Evolutionary conservation across 2,113 vertebrate species (phyloP).

Genomic region (Hemichromis elongatus): DNA sequence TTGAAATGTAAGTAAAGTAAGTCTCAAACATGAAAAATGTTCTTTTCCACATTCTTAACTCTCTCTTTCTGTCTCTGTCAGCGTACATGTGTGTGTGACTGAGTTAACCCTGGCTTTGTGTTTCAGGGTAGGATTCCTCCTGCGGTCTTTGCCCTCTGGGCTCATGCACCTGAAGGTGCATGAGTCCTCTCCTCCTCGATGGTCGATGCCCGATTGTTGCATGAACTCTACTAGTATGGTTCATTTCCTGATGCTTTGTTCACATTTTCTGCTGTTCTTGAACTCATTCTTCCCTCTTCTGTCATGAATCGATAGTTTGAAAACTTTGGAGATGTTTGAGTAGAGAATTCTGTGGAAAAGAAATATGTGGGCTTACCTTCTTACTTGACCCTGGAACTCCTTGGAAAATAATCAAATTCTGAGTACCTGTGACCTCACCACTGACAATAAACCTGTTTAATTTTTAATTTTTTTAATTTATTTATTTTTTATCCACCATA

Average conservation of each 20-base stretch:
- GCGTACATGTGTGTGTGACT: not conserved
- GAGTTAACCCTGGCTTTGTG: not conserved
- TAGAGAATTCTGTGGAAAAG: not conserved
- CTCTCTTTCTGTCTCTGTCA: not conserved
- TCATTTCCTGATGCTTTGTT: not conserved
- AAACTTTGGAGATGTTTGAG: not conserved
- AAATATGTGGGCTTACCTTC: not conserved
- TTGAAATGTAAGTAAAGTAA: not conserved
- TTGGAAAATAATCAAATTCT: not conserved
- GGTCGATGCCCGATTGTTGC: not conserved
- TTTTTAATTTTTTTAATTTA: too few relatives aligned
- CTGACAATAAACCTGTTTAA: not conserved
- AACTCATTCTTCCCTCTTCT: not conserved
- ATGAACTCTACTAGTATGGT: not conserved
- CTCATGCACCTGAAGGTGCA: too few relatives aligned
- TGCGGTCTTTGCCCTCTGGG: not conserved
- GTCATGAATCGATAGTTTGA: not conserved
- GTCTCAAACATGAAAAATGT: not conserved
- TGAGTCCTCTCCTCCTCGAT: too few relatives aligned
- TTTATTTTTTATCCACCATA: not conserved
- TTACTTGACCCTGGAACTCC: not conserved
- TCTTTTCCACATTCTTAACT: not conserved
- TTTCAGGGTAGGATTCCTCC: not conserved
- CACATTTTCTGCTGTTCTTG: not conserved
- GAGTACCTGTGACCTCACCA: not conserved